Evolutionary conservation across 2,113 vertebrate species (phyloP), one percentile per base, ranked within the genome.

Genomic region (Cebidichthys violaceus): DNA sequence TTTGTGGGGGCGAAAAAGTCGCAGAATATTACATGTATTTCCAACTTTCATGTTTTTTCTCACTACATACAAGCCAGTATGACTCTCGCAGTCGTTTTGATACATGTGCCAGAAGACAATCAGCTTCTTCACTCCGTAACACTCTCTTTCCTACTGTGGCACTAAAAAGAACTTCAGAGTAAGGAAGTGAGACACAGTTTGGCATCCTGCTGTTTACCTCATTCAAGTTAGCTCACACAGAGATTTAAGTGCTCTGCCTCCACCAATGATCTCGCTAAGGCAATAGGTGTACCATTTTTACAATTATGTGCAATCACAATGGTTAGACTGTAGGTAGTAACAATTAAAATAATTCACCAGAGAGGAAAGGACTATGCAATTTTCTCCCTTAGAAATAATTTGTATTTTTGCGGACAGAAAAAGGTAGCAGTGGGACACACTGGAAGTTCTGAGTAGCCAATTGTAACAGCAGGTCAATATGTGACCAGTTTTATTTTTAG

Each of bases 391-490:
- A 22, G 20, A 22, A 66, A 29, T 62, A 11, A 35, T 70, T 35
- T 10, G 4, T 55, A 0, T 54, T 17, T 50, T 70, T 22, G 14
- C 37, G 10, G 13, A 24, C 2, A 1, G 9, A 27, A 18, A 35
- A 29, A 20, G 31, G 37, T 47, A 64, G 33, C 72, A n/a, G 57
- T 54, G 27, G 57, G 29, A 70, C 70, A 65, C 55, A 41, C 9
- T 39, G 43, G 35, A 64, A 20, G 18, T 27, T 79, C 22, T 74
- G 17, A 61, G 45, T 17, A 35, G 37, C 62, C 8, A 52, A 52
- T 35, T 31, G 18, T 57, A 20, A 65, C 59, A 76, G 9, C 55
- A 75, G 76, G 78, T 89, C 70, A 75, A 65, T 82, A 70, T 70
- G 15, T 37, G 22, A 75, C 75, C 52, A 24, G 59, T 55, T 29